phyloP scores from a whole-genome alignment of 2,113 vertebrate species.

The Dolichotis patagonum region DNA sequence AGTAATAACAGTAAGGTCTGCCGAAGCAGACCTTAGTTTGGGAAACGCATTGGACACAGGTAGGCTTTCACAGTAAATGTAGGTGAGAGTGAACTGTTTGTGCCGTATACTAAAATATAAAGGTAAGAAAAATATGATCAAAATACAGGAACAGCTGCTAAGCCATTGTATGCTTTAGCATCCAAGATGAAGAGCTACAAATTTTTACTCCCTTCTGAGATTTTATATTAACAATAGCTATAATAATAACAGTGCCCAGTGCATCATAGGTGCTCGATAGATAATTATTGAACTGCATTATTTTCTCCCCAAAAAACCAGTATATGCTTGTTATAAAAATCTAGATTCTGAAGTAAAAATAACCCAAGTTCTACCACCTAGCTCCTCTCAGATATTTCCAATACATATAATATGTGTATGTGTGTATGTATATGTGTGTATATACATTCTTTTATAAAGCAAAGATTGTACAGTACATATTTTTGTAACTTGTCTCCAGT shows the following conservation, averaged over 20 bases:
- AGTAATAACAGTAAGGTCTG: too few species aligned
- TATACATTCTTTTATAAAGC: background rate
- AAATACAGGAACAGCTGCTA: background rate
- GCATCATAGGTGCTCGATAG: background rate
- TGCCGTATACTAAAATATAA: background rate
- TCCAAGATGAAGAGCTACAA: background rate
- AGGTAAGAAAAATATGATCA: background rate
- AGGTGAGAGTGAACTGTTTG: background rate
- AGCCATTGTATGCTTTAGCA: background rate
- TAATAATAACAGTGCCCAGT: too few species aligned
- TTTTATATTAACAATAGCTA: background rate
- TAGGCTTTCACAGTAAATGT: background rate
- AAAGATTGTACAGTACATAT: background rate
- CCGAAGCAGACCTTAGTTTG: too few species aligned
- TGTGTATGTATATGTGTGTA: background rate
- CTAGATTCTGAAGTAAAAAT: background rate
- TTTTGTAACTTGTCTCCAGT: background rate
- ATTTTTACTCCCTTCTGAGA: conserved; percentile 40
- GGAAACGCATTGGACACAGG: background rate
- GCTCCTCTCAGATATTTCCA: background rate
- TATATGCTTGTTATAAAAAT: background rate
- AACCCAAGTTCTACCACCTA: background rate
- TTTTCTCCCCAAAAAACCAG: background rate
- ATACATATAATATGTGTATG: background rate
- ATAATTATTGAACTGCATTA: background rate